These are phyloP conservation scores for Bombus waltoni DNA, from an alignment of 1,140 invertebrate genomes.

Conservation along the genomic window DNA sequence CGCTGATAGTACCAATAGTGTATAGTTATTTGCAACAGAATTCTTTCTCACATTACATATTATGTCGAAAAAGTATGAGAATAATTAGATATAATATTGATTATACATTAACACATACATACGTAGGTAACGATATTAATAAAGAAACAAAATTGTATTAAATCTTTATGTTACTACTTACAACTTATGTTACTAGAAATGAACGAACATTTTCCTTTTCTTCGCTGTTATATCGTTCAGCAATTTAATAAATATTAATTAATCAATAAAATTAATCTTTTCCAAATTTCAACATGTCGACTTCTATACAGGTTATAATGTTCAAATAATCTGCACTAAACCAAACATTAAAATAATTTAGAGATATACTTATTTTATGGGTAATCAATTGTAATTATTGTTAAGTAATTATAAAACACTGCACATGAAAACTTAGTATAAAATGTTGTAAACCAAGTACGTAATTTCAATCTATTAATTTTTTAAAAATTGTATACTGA, in stretches of 20 bases:
- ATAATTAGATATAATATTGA: neutral
- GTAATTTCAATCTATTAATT: neutral
- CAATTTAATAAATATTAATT: neutral
- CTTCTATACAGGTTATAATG: too few relatives aligned
- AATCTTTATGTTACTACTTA: neutral
- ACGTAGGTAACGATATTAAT: neutral
- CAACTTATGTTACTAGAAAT: neutral
- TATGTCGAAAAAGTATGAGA: neutral
- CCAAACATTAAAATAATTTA: neutral
- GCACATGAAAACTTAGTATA: too few relatives aligned
- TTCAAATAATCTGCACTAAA: neutral
- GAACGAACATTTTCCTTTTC: neutral
- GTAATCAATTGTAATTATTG: neutral
- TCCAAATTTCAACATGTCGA: neutral
- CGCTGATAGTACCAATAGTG: neutral
- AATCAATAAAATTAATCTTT: neutral
- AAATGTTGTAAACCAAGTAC: neutral
- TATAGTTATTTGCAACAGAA: neutral
- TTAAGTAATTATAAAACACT: neutral
- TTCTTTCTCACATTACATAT: neutral
- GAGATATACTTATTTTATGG: neutral
- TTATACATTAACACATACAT: neutral
- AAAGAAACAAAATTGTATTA: neutral
- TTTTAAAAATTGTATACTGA: neutral
- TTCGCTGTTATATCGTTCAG: neutral